These are phyloP conservation scores for Latrodectus hesperus DNA, from an alignment of 2,888 invertebrate genomes.

Conservation along the genomic window DNA sequence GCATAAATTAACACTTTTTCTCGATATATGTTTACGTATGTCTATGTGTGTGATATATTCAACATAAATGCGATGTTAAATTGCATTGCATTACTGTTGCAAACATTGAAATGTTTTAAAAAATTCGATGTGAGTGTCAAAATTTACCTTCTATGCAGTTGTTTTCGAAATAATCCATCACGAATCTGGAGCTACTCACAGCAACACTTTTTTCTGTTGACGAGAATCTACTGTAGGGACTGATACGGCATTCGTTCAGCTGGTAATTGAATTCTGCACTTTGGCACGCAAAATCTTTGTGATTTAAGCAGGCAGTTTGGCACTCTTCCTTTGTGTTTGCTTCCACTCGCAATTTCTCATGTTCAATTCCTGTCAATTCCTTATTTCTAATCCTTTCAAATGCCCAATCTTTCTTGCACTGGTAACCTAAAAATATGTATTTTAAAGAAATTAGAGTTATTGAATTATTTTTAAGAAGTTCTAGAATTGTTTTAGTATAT, in stretches of 20 bases:
- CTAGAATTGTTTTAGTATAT: not conserved
- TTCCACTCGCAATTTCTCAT: slow-evolving; percentile 62
- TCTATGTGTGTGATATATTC: too few species aligned
- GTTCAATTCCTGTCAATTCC: slow-evolving; percentile 63
- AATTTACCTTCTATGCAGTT: slow-evolving; percentile 77
- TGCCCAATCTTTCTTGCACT: slow-evolving; percentile 71
- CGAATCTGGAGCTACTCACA: slow-evolving; percentile 53
- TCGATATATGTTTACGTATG: too few species aligned
- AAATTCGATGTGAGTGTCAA: not conserved
- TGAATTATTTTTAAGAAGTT: not conserved
- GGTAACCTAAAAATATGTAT: slow-evolving; percentile 14
- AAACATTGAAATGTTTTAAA: too few species aligned
- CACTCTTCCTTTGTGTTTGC: slow-evolving; percentile 69
- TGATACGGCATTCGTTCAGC: slow-evolving; percentile 76
- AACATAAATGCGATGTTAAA: too few species aligned
- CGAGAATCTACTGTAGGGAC: slow-evolving; percentile 76
- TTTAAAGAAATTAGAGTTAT: not conserved
- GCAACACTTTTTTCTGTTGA: slow-evolving; percentile 73
- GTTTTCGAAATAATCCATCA: slow-evolving; percentile 78
- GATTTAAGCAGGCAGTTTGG: slow-evolving; percentile 63
- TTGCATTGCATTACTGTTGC: too few species aligned
- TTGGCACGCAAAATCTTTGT: slow-evolving; percentile 74
- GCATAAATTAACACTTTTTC: too few species aligned
- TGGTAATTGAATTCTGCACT: slow-evolving; percentile 77
- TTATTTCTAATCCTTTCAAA: slow-evolving; percentile 74